Evolutionary conservation across 2,888 invertebrate species (phyloP).

Genomic region (Cheilosia pagana): DNA sequence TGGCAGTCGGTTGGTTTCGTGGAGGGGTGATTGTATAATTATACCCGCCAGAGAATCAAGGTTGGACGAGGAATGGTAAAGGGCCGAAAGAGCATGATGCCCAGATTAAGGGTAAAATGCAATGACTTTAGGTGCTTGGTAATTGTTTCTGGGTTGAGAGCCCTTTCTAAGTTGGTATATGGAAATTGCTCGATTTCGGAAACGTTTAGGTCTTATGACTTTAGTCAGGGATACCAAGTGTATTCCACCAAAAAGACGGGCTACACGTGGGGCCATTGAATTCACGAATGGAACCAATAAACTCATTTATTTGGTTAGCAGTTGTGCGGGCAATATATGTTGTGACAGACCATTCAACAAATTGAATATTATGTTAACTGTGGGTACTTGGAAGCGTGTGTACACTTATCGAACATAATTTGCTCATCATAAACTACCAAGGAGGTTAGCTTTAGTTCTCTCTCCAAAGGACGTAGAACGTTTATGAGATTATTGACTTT

Average conservation of each 20-base stretch:
- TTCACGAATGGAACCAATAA: constrained; percentile 28
- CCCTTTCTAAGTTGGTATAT: constrained; percentile 15
- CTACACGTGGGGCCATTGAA: constrained; percentile 45
- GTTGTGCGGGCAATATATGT: background rate
- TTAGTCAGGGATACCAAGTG: constrained; percentile 11
- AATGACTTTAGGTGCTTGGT: constrained; percentile 27
- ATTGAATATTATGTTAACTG: constrained; percentile 20
- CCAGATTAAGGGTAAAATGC: constrained; percentile 25
- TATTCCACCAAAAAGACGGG: constrained; percentile 16
- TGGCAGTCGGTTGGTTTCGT: background rate
- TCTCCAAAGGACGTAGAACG: background rate
- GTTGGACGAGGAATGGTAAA: constrained; percentile 24
- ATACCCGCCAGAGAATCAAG: constrained; percentile 57
- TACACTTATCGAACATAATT: constrained; percentile 34
- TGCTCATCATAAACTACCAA: constrained; percentile 1
- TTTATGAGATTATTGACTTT: constrained; percentile 14
- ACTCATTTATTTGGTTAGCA: constrained; percentile 13
- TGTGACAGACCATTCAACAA: constrained; percentile 4
- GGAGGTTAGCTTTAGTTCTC: no score
- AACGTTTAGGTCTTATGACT: constrained; percentile 43
- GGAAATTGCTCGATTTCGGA: constrained; percentile 30
- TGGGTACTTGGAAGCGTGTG: background rate
- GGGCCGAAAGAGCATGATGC: constrained; percentile 10
- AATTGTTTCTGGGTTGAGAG: constrained; percentile 28
- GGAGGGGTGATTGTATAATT: constrained; percentile 34